A percentile compares a stretch with the other conserved stretches of the same genome.
These are phyloP conservation scores for Eristalis tenax DNA, from an alignment of 2,888 invertebrate genomes.

Conservation along the genomic window DNA sequence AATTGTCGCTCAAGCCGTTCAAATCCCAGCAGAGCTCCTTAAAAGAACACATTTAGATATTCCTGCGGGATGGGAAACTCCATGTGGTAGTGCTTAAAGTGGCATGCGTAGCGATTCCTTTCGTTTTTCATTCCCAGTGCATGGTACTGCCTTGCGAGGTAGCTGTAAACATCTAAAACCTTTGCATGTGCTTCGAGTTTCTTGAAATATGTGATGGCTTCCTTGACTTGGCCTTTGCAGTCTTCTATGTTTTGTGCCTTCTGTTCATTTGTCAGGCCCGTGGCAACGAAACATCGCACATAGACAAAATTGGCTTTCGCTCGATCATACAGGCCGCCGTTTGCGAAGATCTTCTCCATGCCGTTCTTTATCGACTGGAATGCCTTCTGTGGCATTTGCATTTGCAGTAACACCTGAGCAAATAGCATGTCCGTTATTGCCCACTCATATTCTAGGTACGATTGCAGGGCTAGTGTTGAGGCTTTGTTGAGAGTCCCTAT, in stretches of 20 bases:
- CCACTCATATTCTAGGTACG: slow-evolving; percentile 89
- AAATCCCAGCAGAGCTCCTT: slow-evolving; percentile 8
- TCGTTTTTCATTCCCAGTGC: slow-evolving; percentile 87
- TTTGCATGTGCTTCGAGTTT: slow-evolving; percentile 89
- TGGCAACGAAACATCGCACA: slow-evolving; percentile 89
- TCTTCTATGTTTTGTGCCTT: slow-evolving; percentile 74
- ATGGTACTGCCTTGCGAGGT: slow-evolving; percentile 87
- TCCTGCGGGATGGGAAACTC: slow-evolving; percentile 84
- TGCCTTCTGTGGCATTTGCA: slow-evolving; percentile 90
- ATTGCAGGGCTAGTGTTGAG: slow-evolving; percentile 87
- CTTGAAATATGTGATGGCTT: slow-evolving; percentile 86
- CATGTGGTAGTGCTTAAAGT: slow-evolving; percentile 89
- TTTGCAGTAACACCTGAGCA: slow-evolving; percentile 87
- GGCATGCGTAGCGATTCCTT: slow-evolving; percentile 91
- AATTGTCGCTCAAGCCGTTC: neutral
- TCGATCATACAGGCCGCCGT: slow-evolving; percentile 91
- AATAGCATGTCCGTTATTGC: slow-evolving; percentile 90
- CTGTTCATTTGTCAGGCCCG: slow-evolving; percentile 81
- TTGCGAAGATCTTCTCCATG: slow-evolving; percentile 88
- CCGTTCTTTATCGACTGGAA: slow-evolving; percentile 86
- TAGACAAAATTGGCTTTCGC: slow-evolving; percentile 89
- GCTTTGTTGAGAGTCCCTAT: slow-evolving; percentile 86
- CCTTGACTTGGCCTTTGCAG: slow-evolving; percentile 83
- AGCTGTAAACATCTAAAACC: slow-evolving; percentile 84
- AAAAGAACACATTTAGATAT: slow-evolving; percentile 78